These are phyloP conservation scores for Ascaphus truei DNA, from an alignment of 2,113 vertebrate species.

Conservation along the genomic window DNA sequence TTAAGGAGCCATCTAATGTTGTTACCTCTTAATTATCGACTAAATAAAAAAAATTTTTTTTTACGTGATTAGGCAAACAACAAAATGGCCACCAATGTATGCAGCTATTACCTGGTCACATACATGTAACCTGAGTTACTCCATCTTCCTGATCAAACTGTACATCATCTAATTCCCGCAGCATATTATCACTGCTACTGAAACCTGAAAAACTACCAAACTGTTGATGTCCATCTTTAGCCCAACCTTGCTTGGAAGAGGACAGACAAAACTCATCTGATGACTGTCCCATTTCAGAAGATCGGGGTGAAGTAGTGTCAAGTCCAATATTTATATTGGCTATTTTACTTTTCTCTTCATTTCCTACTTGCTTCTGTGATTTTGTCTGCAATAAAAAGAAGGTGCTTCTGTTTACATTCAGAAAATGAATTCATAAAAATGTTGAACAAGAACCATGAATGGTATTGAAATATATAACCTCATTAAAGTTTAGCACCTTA, in stretches of 20 bases:
- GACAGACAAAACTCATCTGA: slow-evolving; percentile 37
- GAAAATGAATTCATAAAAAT: too few species aligned
- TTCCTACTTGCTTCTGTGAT: slow-evolving; percentile 41
- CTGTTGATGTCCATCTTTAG: slow-evolving; percentile 40
- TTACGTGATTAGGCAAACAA: too few species aligned
- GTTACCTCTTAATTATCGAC: too few species aligned
- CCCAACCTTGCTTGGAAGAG: slow-evolving; percentile 47
- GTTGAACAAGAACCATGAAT: too few species aligned
- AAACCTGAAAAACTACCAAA: slow-evolving; percentile 70
- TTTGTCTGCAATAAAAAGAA: slow-evolving; percentile 62
- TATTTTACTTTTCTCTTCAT: slow-evolving; percentile 51
- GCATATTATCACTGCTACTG: slow-evolving; percentile 65
- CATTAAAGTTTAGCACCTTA: too few species aligned
- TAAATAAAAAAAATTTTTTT: too few species aligned
- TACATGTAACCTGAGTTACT: slow-evolving; percentile 91
- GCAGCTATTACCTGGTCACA: slow-evolving; percentile 61
- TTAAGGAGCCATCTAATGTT: too few species aligned
- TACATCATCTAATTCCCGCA: slow-evolving; percentile 84
- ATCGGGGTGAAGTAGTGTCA: slow-evolving; percentile 39
- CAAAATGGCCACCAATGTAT: background rate
- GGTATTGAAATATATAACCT: too few species aligned
- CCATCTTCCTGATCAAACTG: slow-evolving; percentile 90
- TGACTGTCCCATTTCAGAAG: slow-evolving; percentile 24
- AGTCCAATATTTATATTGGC: slow-evolving; percentile 49
- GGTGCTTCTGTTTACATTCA: too few species aligned